Evolutionary conservation across 2,797 vertebrate genomes (phyloP).

Genomic region (Phrynocephalus forsythii): DNA sequence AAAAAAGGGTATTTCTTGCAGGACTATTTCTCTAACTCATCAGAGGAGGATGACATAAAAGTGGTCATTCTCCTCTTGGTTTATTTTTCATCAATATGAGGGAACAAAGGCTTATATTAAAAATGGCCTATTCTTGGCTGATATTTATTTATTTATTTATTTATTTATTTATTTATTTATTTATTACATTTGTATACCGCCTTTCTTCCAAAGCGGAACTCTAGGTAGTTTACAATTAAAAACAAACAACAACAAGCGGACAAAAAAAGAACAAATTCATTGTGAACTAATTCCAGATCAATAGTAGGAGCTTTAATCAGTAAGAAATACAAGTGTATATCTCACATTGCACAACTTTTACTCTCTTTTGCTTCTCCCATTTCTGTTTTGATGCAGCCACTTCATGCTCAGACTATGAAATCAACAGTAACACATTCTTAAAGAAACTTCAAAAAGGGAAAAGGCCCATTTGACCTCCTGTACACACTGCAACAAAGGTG

Average conservation of each 20-base stretch:
- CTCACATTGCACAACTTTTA: slow-evolving; percentile 73
- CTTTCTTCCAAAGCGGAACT: no score
- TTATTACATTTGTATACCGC: no score
- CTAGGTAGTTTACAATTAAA: no score
- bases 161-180: no score
- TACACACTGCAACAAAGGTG: slow-evolving; percentile 74
- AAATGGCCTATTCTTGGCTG: slow-evolving; percentile 56
- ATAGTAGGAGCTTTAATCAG: slow-evolving; percentile 78
- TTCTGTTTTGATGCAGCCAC: slow-evolving; percentile 70
- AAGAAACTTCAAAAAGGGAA: slow-evolving; percentile 72
- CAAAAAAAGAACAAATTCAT: slow-evolving; percentile 38
- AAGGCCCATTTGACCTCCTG: slow-evolving; percentile 71
- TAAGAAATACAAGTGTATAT: slow-evolving; percentile 69
- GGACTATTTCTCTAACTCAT: background rate
- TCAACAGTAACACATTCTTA: slow-evolving; percentile 63
- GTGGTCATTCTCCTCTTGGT: background rate
- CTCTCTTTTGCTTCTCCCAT: slow-evolving; percentile 65
- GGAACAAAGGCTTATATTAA: slow-evolving; percentile 34
- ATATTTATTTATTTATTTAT: background rate
- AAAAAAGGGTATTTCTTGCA: background rate
- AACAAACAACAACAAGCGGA: no score
- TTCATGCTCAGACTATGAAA: slow-evolving; percentile 75
- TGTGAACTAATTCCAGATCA: slow-evolving; percentile 75
- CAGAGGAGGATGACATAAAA: background rate
- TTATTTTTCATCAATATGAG: slow-evolving; percentile 34